phyloP scores from a whole-genome alignment of 2,888 invertebrate genomes.

The Linyphia triangularis region DNA sequence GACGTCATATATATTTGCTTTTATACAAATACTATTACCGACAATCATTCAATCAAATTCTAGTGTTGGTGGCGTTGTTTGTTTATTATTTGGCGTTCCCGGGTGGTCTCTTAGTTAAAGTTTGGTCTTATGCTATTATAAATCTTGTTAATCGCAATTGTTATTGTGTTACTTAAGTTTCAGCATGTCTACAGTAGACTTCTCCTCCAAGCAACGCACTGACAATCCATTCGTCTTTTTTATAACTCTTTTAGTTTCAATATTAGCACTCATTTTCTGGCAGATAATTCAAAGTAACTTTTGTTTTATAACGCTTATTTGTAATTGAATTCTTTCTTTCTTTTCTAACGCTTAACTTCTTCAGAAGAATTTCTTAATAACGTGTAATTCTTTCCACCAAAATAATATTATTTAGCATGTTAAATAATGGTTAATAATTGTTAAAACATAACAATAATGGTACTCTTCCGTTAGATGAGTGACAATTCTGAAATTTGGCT shows the following conservation, averaged over 20 bases:
- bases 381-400: not conserved
- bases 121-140: too few relatives aligned
- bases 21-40: too few relatives aligned
- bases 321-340: not conserved
- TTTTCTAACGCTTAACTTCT: not conserved
- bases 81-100: not conserved
- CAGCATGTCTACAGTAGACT: not conserved
- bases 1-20: too few relatives aligned
- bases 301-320: not conserved
- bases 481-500: too few relatives aligned
- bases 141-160: not conserved
- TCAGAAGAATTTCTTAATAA: not conserved
- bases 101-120: not conserved
- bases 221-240: not conserved
- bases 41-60: too few relatives aligned
- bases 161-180: not conserved
- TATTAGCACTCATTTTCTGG: constrained; percentile 28
- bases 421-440: not conserved
- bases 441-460: not conserved
- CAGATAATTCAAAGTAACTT: constrained; percentile 50
- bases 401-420: not conserved
- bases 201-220: not conserved
- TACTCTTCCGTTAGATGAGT: not conserved
- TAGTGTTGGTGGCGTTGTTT: not conserved
- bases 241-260: not conserved